These are phyloP conservation scores for Edolisoma coerulescens DNA, from an alignment of 2,113 vertebrate species.

Conservation along the genomic window DNA sequence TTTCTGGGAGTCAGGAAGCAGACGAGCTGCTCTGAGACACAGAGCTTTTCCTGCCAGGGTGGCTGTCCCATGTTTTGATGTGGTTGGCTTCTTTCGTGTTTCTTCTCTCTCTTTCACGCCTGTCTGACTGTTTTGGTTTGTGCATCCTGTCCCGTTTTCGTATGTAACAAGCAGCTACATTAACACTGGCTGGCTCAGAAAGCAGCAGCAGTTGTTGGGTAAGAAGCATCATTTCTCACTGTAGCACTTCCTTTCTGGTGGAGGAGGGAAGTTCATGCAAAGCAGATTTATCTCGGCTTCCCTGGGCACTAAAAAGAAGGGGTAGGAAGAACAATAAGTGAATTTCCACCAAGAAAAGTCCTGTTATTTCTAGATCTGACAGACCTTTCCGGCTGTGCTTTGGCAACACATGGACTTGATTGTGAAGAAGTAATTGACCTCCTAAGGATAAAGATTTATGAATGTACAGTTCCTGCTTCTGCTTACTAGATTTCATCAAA, in stretches of 20 bases:
- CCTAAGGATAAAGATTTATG: background rate
- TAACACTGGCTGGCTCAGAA: background rate
- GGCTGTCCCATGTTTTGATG: background rate
- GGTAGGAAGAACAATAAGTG: background rate
- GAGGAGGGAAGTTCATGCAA: background rate
- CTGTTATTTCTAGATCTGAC: background rate
- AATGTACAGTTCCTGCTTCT: background rate
- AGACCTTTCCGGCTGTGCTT: background rate
- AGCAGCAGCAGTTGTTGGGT: background rate
- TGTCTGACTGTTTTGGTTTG: slow-evolving; percentile 41
- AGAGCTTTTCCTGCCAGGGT: background rate
- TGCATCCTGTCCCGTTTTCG: background rate
- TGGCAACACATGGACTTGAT: background rate
- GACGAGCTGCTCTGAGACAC: background rate
- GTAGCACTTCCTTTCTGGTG: background rate
- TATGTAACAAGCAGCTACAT: background rate
- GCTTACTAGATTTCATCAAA: background rate
- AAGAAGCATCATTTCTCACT: background rate
- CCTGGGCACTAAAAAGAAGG: background rate
- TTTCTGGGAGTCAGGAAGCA: background rate
- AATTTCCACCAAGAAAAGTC: background rate
- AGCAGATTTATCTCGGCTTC: background rate
- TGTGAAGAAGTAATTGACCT: background rate
- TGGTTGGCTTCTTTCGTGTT: background rate
- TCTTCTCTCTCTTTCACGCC: slow-evolving; percentile 11